Evolutionary conservation across 2,888 invertebrate species (phyloP), one percentile per base, ranked within the genome.

Genomic region (Coelopa pilipes): DNA sequence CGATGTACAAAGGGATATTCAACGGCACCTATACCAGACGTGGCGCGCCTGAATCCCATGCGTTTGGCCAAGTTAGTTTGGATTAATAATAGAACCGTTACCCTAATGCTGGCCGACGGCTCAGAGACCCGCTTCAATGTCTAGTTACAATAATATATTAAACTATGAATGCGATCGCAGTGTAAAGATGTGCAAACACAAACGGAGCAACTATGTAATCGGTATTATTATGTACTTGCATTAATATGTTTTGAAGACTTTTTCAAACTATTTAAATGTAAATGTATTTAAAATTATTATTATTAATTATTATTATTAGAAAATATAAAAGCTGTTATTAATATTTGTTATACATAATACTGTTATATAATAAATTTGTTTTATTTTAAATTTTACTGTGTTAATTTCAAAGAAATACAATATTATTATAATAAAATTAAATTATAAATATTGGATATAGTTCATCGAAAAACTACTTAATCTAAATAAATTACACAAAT

Each of bases 1-100:
- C 93, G 96, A 75, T 98, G 98, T 88, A 93, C 98, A 59, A 97
- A 98, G 86, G 96, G 97, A 68, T 97, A 96, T 89, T 97, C 96
- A 79, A 96, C 97, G 0, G 94, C 95, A 7, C 96, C 96, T 0
- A 94, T 97, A 86, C 96, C 96, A 12, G 96, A 97, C 86, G 94
- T 95, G 47, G 91, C 94, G 0, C 90, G 95, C 0, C 89, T 95
- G 67, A 96, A 96, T 89, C 96, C 97, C 1, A 94, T 97, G 88
- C 91, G 96, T 53, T 90, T 97, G 78, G 98, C 98, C 7, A 92
- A 96, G 70, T 91, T 99, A 24, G 95, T 98, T 34, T 99, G 99
- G 99, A 96, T 97, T 76, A 96, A 96, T 86, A 94, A 95, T 83
- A 92, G 97, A 72, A 94, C 96, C 46, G 96, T 99, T 65, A 95